These are phyloP conservation scores for Oreonectes daqikongensis DNA, from an alignment of 2,797 vertebrate species.

Conservation along the genomic window DNA sequence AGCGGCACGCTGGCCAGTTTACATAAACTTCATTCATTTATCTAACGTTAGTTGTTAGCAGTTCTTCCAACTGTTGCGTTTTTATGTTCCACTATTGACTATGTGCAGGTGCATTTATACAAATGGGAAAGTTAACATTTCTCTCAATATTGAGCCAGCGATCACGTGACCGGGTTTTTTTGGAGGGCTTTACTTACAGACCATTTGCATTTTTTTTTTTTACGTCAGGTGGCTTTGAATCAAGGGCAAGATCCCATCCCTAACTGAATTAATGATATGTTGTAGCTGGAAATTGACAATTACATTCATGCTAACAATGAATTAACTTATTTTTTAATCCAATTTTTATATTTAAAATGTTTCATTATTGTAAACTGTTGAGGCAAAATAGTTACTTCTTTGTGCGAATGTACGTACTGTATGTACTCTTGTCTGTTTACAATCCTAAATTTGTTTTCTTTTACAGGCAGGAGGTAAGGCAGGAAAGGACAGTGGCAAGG, in stretches of 20 bases:
- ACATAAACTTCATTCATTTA: background rate
- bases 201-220: background rate
- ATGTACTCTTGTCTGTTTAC: too few relatives aligned
- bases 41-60: background rate
- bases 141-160: background rate
- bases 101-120: background rate
- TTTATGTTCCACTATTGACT: background rate
- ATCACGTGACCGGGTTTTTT: background rate
- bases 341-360: background rate
- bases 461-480: conserved; percentile 93
- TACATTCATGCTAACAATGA: too few relatives aligned
- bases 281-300: background rate
- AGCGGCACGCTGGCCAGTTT: background rate
- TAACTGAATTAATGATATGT: background rate
- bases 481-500: conserved; percentile 96
- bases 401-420: too few relatives aligned
- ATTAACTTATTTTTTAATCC: background rate
- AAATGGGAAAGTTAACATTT: background rate
- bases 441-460: background rate
- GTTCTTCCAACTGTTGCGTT: background rate
- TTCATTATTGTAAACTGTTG: background rate
- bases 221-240: background rate
- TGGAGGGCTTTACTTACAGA: background rate
- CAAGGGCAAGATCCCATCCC: background rate
- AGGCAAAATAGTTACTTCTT: background rate